Conservation (phyloP, 2,888 invertebrate genomes). For the Melipona bicolor region DNA sequence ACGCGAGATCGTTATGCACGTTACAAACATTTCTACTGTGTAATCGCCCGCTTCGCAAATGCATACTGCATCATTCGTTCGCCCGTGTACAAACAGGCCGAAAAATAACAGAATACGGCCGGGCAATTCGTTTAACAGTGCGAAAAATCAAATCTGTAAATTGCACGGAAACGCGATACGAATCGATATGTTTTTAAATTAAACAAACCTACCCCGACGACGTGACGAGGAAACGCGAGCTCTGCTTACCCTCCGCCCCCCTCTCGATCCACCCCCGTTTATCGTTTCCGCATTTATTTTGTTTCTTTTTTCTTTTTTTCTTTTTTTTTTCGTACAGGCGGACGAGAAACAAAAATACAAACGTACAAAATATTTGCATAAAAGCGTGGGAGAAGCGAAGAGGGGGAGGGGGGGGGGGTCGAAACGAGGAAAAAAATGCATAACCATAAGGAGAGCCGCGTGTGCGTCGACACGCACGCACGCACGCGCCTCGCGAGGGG, state of each 20-base stretch:
- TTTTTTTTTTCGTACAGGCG: background rate
- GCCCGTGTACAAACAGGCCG: background rate
- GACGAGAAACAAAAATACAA: background rate
- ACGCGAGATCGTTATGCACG: background rate
- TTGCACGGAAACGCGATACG: conserved; percentile 34
- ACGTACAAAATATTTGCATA: conserved; percentile 1
- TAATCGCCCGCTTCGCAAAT: background rate
- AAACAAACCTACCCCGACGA: conserved; percentile 5
- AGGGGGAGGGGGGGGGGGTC: no score
- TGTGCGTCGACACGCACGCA: conserved; percentile 27
- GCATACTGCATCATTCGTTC: background rate
- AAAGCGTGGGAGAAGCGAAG: background rate
- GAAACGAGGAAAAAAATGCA: background rate
- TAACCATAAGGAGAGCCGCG: background rate
- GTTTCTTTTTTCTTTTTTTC: background rate
- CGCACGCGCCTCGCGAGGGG: conserved; percentile 10
- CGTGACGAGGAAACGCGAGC: background rate
- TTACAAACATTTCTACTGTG: background rate
- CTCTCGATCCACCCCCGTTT: background rate
- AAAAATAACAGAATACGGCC: background rate
- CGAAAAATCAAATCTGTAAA: conserved; percentile 17
- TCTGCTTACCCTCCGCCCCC: background rate
- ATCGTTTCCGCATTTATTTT: background rate
- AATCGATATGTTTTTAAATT: conserved; percentile 26
- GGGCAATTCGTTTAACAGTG: conserved; percentile 4